Base-by-base conservation (phyloP, 2,113 vertebrate genomes). In the Aleadryas rufinucha region DNA sequence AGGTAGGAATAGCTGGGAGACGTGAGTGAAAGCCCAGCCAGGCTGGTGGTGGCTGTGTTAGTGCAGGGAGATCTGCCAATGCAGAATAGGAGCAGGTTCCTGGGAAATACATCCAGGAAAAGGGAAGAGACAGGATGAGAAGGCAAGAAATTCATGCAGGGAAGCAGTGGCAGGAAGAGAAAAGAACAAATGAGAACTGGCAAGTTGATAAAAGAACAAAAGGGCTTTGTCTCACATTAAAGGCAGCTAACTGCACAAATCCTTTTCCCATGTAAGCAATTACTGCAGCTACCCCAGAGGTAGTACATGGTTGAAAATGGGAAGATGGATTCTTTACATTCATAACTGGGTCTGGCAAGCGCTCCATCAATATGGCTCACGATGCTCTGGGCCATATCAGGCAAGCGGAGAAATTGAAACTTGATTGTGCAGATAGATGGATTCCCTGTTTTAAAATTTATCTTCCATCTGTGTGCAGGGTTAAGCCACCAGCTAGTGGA, bases 201-300 rank as follows among this genome's bases (percentile, higher is more conserved):
- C 83, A 60, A 89, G 80, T 75, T 90, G 92, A 95, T 93, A 84
- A 90, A 94, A 89, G 92, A 96, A 92, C 92, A 94, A 96, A 97
- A 89, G 85, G 71, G 52, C 76, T 97, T 96, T 95, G 92, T 95
- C 68, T 96, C 52, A 23, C 69, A 44, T 71, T 87, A 88, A 82
- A 89, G 90, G 57, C 93, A 93, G 64, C 39, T 86, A 95, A 84
- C 79, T 86, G 52, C 76, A 93, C 68, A 77, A 89, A 92, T 86
- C 3, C 23, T 92, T 93, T 91, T 90, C 94, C 89, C 78, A 60
- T 84, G 81, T 85, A 93, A 72, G 75, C 74, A 85, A 70, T 84
- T 86, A 91, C 50, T 78, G 76, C 69, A 57, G 72, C 57, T 93
- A 90, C 90, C 60, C 49, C 44, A 57, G 90, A 69, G 83, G 84